Percentiles rank a stretch among this genome's conserved stretches.
These are phyloP conservation scores for Psilopogon haemacephalus DNA, from an alignment of 2,113 vertebrate genomes.

Conservation along the genomic window DNA sequence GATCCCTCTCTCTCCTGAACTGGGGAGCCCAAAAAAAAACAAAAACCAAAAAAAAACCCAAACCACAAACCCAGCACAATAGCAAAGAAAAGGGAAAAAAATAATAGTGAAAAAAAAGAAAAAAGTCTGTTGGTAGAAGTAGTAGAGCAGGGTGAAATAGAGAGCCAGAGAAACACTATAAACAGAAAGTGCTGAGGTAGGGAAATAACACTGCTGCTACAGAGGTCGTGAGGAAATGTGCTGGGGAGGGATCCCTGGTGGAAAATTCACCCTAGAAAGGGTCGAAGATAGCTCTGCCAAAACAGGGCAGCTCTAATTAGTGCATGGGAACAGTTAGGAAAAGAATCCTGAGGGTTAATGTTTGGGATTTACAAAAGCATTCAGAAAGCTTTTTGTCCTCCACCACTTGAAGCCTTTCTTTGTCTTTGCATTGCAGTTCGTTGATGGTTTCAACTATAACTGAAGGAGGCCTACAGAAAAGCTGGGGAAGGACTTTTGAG, in stretches of 20 bases:
- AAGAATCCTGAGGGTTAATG: not conserved
- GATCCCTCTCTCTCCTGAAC: no score
- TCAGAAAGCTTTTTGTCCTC: not conserved
- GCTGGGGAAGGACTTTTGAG: no score
- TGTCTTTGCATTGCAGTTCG: not conserved
- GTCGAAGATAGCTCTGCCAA: not conserved
- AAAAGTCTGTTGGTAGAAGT: not conserved
- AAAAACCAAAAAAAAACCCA: no score
- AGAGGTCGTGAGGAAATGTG: not conserved
- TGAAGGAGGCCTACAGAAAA: no score
- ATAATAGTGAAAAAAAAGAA: not conserved
- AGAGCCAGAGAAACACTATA: not conserved
- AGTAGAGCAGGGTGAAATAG: not conserved
- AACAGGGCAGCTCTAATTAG: not conserved
- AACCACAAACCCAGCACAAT: no score
- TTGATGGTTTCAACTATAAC: not conserved
- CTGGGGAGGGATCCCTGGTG: not conserved
- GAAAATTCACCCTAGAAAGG: not conserved
- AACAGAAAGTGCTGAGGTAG: slow-evolving; percentile 14
- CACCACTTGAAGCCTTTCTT: not conserved
- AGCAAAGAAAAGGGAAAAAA: not conserved
- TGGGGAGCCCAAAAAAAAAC: no score
- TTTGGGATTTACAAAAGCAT: not conserved
- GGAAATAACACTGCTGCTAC: not conserved
- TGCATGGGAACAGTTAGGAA: not conserved